Evolutionary conservation across 2,797 vertebrate species (phyloP), one percentile per base, ranked within the genome.

Genomic region (Pagetopsis macropterus): DNA sequence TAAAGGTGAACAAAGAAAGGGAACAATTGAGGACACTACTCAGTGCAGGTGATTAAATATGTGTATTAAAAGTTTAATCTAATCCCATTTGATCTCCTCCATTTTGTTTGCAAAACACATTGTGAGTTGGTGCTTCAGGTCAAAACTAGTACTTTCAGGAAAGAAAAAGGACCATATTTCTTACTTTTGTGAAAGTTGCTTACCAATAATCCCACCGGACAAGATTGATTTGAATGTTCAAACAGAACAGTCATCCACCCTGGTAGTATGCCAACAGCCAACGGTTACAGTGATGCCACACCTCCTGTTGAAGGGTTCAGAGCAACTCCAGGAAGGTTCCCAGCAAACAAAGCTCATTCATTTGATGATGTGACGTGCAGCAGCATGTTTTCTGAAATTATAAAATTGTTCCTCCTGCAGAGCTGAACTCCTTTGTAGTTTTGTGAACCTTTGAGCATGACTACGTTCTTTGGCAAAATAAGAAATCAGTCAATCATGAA

Each of bases 201-300:
- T 58, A 3, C 2, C 63, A 72, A 45, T 43, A 49, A 61, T 13
- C 23, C 13, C 2, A 4, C 4, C 50, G 50, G 33, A 48, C 71
- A 31, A 59, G 40, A 67, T 31, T 44, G n/a, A 9, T 62, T 50
- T 75, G 59, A 40, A 70, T 54, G 72, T 2, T 75, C 85, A 65
- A 19, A 3, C 45, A 37, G 52, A 31, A 31, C 31, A 2, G 19
- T 54, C 49, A 43, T 56, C 52, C n/a, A 21, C 19, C 14, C 19
- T 15, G 41, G 43, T 37, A 15, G 17, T 60, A 21, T 80, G 82
- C 79, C 86, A 88, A 78, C 31, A 37, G 82, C 79, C 78, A 75
- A 84, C 77, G 67, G 84, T 87, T 71, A 19, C 45, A 76, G 23
- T 48, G 1, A n/a, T 0, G 40, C 84, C 85, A 73, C 85, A 46